A percentile compares a stretch with the other conserved stretches of the same genome.
These are phyloP conservation scores for Nemopilema nomurai DNA, from an alignment of 30 jellyfish, hydroid and myxozoan genomes.

Conservation along the genomic window DNA sequence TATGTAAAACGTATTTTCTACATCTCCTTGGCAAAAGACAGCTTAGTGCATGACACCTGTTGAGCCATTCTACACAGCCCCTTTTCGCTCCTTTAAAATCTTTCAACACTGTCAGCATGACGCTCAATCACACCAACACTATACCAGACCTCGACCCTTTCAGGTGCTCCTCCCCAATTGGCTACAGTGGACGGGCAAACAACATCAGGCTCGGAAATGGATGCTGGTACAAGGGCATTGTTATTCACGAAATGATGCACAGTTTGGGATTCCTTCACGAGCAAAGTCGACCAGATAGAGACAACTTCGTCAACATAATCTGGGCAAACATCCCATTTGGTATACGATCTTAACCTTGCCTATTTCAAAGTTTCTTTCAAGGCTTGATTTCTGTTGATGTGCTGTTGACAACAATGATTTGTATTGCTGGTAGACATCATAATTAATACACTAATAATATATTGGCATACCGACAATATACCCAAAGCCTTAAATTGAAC, in stretches of 20 bases:
- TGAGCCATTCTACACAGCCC: not conserved
- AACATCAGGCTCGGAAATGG: conserved; percentile 62
- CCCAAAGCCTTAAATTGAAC: too few species aligned
- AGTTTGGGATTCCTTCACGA: conserved; percentile 86
- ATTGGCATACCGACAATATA: too few species aligned
- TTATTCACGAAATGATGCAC: conserved; percentile 81
- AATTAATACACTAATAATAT: too few species aligned
- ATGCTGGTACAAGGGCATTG: conserved; percentile 63
- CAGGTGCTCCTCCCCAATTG: conserved; percentile 85
- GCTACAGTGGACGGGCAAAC: conserved; percentile 59
- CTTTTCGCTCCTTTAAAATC: not conserved
- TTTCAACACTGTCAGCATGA: not conserved
- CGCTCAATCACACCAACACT: too few species aligned
- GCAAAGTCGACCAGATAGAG: conserved; percentile 85
- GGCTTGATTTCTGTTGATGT: too few species aligned
- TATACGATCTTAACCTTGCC: not conserved
- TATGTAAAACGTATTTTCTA: too few species aligned
- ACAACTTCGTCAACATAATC: conserved; percentile 58
- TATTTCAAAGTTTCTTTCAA: too few species aligned
- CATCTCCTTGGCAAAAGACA: too few species aligned
- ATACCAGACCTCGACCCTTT: not conserved
- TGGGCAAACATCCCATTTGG: conserved; percentile 74
- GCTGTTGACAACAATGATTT: too few species aligned
- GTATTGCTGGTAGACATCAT: too few species aligned
- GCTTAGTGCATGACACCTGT: too few species aligned